phyloP scores from a whole-genome alignment of 2,888 invertebrate genomes.

The Cremastinae sp. region DNA sequence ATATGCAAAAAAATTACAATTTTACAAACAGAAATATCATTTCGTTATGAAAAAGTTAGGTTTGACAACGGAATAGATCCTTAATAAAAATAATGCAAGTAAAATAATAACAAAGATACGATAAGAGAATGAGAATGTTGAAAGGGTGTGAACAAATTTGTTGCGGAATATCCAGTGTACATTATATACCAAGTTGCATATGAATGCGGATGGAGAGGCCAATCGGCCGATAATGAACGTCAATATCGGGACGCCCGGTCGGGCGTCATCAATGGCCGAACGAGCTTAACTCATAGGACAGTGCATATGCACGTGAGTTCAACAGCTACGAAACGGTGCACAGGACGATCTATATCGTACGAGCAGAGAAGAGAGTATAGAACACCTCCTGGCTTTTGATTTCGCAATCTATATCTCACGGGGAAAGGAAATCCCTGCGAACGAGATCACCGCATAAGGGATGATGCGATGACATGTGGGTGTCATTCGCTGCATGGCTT shows the following conservation, averaged over 20 bases:
- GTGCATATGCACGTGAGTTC: constrained; percentile 28
- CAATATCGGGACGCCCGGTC: constrained; percentile 47
- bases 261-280: constrained; percentile 41
- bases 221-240: constrained; percentile 57
- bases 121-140: background rate
- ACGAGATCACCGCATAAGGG: constrained; percentile 49
- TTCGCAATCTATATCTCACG: constrained; percentile 35
- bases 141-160: background rate
- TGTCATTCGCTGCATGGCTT: constrained; percentile 32
- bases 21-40: no score
- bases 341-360: constrained; percentile 12
- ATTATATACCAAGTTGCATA: constrained; percentile 24
- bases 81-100: no score
- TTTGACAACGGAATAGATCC: no score
- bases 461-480: constrained; percentile 62
- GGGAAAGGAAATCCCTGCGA: constrained; percentile 53
- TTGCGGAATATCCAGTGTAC: constrained; percentile 5
- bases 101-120: no score
- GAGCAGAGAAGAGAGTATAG: constrained; percentile 26
- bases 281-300: constrained; percentile 41
- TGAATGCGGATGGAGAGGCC: constrained; percentile 36
- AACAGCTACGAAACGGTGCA: constrained; percentile 39
- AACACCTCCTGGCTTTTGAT: constrained; percentile 37
- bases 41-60: no score
- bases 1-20: no score